Evolutionary conservation across 2,797 vertebrate species (phyloP), one percentile per base, ranked within the genome.

Genomic region (Cirrhinus mrigala): DNA sequence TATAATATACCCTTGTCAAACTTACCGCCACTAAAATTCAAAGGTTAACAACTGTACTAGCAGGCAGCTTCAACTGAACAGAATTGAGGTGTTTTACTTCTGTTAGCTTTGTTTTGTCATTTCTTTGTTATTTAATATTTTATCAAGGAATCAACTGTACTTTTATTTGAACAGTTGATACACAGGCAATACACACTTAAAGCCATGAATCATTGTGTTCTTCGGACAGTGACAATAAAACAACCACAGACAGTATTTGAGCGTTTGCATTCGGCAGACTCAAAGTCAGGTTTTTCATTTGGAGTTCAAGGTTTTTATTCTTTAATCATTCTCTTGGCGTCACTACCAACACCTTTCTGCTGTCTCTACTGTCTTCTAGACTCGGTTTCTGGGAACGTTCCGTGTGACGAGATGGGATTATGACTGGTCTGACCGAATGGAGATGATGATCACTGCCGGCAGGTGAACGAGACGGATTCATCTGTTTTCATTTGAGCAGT

Each of bases 371-470:
- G 64, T 81, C 58, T 44, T 89, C 4, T 87, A 95, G 95, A 92
- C 89, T 29, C 85, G 29, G 16, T 95, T 95, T 86, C 44, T 1
- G 2, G 48, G 69, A 5, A 84, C 40, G 20, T 96, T 95, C 86
- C 89, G 52, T 29, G 80, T 95, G 22, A 46, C 7, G n/a, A 4
- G 62, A 0, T 56, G n/a, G 15, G 18, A 82, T 0, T 89, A 91
- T 1, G 37, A 89, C 6, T 96, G 94, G 94, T 89, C 88, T 2
- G 88, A 95, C 18, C 90, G 24, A 0, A 85, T 94, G 74, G 62
- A 81, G 0, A 88, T 96, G 84, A 92, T 76, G 0, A 56, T 95
- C 20, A 83, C 20, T 24, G 94, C 86, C 81, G 44, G 87, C 46
- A 96, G 94, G 95, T 96, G 88, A n/a, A 60, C 3, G 37, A 78